Percentiles rank a stretch among this genome's conserved stretches.
Conservation (phyloP, 2,797 vertebrate genomes). For the Philypnodon macrostomus region DNA sequence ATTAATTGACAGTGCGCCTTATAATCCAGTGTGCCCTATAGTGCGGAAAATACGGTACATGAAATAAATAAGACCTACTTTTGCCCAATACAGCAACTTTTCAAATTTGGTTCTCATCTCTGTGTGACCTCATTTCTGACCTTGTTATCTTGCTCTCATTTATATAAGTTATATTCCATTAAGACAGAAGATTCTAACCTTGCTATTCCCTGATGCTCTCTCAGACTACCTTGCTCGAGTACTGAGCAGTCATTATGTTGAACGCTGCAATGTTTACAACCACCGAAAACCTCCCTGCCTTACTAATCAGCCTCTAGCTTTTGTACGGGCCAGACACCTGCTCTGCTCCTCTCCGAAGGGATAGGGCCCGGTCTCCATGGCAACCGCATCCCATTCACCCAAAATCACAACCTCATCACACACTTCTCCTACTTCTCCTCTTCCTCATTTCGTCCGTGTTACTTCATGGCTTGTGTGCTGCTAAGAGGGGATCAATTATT, state of each 20-base stretch:
- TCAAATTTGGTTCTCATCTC: no score
- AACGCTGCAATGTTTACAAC: conserved; percentile 37
- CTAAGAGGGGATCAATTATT: conserved; percentile 73
- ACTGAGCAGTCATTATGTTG: conserved; percentile 65
- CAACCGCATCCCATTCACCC: conserved; percentile 76
- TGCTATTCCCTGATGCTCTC: conserved; percentile 21
- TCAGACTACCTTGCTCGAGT: conserved; percentile 30
- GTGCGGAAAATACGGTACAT: no score
- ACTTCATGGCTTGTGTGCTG: conserved; percentile 37
- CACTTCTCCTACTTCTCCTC: conserved; percentile 46
- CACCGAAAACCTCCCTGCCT: conserved; percentile 61
- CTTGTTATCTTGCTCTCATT: no score
- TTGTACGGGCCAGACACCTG: conserved; percentile 75
- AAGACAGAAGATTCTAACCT: no score
- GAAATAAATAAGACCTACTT: no score
- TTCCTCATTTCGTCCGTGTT: conserved; percentile 37
- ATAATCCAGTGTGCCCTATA: no score
- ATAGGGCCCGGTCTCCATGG: conserved; percentile 68
- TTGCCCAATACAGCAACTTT: no score
- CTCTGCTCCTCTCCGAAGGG: conserved; percentile 62
- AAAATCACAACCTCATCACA: conserved; percentile 59
- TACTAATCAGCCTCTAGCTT: conserved; percentile 76
- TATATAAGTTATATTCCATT: no score
- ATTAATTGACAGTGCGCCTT: no score
- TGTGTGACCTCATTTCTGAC: no score